phyloP scores from a whole-genome alignment of 2,888 invertebrate species.

The Melanostoma scalare region DNA sequence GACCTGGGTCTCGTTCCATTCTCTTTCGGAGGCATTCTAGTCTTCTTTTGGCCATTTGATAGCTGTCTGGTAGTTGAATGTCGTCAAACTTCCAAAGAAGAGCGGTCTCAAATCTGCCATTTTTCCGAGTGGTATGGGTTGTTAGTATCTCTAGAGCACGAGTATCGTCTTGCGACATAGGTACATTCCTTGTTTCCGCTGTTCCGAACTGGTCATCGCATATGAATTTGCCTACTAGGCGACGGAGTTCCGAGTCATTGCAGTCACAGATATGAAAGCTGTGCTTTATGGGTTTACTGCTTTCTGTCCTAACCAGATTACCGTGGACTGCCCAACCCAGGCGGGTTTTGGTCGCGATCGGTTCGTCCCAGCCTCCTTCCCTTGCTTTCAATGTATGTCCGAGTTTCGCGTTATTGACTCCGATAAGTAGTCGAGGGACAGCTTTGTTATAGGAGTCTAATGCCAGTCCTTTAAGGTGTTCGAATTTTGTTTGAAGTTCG shows the following conservation, averaged over 20 bases:
- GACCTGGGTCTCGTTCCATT: conserved; percentile 17
- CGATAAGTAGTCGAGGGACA: conserved; percentile 20
- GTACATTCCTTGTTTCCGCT: background rate
- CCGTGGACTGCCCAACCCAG: too few species aligned
- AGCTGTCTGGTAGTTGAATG: background rate
- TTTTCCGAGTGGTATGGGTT: background rate
- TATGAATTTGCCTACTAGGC: background rate
- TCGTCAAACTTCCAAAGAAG: background rate
- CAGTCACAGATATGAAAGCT: too few species aligned
- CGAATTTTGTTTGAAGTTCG: background rate
- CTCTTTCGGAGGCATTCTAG: conserved; percentile 18
- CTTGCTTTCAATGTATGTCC: conserved; percentile 8
- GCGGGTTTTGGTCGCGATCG: too few species aligned
- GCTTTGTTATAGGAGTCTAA: conserved; percentile 35
- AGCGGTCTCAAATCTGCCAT: too few species aligned
- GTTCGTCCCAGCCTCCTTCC: too few species aligned
- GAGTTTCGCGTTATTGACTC: conserved; percentile 48
- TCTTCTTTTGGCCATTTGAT: conserved; percentile 38
- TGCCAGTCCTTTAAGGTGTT: conserved; percentile 1
- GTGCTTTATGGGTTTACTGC: too few species aligned
- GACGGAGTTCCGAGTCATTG: too few species aligned
- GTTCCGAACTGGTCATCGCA: background rate
- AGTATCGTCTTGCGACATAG: background rate
- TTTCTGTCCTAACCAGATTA: too few species aligned
- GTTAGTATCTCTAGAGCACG: background rate